phyloP scores from a whole-genome alignment of 92 coral and sea anemone species.

The Montipora capitata region DNA sequence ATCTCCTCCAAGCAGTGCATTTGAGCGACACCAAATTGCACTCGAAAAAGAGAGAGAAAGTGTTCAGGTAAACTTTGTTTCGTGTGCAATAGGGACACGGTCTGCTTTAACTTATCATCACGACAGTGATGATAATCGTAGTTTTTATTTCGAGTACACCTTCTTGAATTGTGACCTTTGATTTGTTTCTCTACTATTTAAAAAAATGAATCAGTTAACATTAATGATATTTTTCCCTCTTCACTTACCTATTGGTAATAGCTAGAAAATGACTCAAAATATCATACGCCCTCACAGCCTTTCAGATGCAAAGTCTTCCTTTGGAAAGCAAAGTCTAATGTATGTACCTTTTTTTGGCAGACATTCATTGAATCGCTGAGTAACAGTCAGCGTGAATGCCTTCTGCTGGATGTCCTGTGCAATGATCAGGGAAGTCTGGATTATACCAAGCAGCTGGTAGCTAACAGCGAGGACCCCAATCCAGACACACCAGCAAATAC shows the following conservation, averaged over 20 bases:
- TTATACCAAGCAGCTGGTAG: slow-evolving; percentile 47
- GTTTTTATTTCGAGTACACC: slow-evolving; percentile 2
- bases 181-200: slow-evolving; percentile 16
- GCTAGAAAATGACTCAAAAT: slow-evolving; percentile 13
- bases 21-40: slow-evolving; percentile 20
- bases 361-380: background rate
- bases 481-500: background rate
- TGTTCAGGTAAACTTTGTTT: slow-evolving; percentile 21
- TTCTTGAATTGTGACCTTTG: background rate
- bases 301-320: slow-evolving; percentile 6
- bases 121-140: slow-evolving; percentile 11
- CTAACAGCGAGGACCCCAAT: background rate
- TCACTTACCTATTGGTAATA: too few species aligned
- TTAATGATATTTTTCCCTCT: background rate
- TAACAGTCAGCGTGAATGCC: background rate
- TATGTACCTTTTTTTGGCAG: slow-evolving; percentile 11
- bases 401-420: slow-evolving; percentile 36
- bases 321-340: background rate
- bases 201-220: slow-evolving; percentile 12
- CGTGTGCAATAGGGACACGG: slow-evolving; percentile 23
- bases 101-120: slow-evolving; percentile 13
- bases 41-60: slow-evolving; percentile 25
- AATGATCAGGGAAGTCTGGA: slow-evolving; percentile 68
- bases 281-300: slow-evolving; percentile 4
- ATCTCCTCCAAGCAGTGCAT: slow-evolving; percentile 29